A percentile compares a stretch with the other conserved stretches of the same genome.
Conservation (phyloP, 2,888 invertebrate species). For the Clusia tigrina region DNA sequence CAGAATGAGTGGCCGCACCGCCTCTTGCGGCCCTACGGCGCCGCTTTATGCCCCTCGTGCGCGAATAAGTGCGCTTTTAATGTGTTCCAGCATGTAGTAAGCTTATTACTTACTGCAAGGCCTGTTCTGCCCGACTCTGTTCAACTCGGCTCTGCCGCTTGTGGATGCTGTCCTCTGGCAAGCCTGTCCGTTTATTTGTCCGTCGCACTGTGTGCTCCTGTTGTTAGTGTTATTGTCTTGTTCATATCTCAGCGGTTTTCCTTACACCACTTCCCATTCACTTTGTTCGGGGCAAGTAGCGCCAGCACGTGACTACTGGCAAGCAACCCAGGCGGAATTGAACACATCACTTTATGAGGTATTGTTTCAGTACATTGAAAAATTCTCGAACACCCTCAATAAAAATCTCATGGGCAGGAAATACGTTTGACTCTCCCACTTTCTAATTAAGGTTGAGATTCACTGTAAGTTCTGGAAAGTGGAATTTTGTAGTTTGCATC, state of each 20-base stretch:
- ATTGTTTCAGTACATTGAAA: too few relatives aligned
- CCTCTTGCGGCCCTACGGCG: too few relatives aligned
- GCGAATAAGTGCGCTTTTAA: conserved; percentile 10
- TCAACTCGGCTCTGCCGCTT: neutral
- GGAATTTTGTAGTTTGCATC: too few relatives aligned
- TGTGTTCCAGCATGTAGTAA: conserved; percentile 14
- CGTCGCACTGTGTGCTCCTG: neutral
- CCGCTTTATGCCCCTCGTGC: conserved; percentile 12
- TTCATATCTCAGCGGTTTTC: neutral
- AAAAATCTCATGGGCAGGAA: too few relatives aligned
- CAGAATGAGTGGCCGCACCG: too few relatives aligned
- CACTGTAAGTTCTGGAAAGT: neutral
- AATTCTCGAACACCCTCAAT: too few relatives aligned
- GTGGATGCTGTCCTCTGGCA: neutral
- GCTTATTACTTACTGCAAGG: conserved; percentile 15
- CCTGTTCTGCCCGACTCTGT: neutral
- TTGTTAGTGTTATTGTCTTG: neutral
- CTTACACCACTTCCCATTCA: neutral
- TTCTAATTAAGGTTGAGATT: too few relatives aligned
- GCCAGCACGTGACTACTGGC: conserved; percentile 24
- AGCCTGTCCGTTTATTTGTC: neutral
- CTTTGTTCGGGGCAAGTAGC: neutral
- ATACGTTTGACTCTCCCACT: too few relatives aligned
- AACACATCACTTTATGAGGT: neutral
- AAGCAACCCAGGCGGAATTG: neutral